Evolutionary conservation across 1,140 invertebrate species (phyloP), one percentile per base, ranked within the genome.

Genomic region (Aporrectodea caliginosa): DNA sequence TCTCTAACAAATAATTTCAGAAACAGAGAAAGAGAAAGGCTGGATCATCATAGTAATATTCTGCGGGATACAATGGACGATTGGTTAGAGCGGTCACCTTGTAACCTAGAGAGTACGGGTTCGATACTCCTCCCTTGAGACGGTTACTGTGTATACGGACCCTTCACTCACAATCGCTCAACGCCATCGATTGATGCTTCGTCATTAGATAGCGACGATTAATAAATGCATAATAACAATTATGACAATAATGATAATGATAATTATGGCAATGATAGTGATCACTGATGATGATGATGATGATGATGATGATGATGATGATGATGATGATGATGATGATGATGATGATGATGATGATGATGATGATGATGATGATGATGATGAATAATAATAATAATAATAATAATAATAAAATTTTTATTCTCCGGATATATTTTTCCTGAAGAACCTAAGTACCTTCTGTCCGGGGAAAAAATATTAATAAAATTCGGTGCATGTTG

Each of bases 271-370:
- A 12, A 58, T 22, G 43, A 6, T 58, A 22, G 22, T 6, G 22
- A 58, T 22, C 6, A 12, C 43, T 22, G 22, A 58, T 6, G 43
- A 22, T 6, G 43, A 58, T 58, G n/a, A n/a, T n/a, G n/a, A n/a
- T n/a, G n/a, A n/a, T n/a, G 43, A 22, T 58, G 43, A 58, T 58
- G 43, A 58, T 58, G 43, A 58, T 58, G 43, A 58, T 58, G 43
- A 58, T 58, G 43, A 58, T 58, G 43, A 58, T 58, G 43, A 58
- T 58, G 43, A 58, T 58, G 43, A 58, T 58, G 43, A 58, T 58
- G 43, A 58, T 58, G 43, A 58, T 58, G 43, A 58, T 58, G 43
- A 58, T 58, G 43, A 58, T 58, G 43, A 58, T 58, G 43, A 58
- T 58, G 43, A 58, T 58, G 43, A 58, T 58, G 43, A 58, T 58